Evolutionary conservation across 2,888 invertebrate species (phyloP).

Genomic region (Aromia moschata): DNA sequence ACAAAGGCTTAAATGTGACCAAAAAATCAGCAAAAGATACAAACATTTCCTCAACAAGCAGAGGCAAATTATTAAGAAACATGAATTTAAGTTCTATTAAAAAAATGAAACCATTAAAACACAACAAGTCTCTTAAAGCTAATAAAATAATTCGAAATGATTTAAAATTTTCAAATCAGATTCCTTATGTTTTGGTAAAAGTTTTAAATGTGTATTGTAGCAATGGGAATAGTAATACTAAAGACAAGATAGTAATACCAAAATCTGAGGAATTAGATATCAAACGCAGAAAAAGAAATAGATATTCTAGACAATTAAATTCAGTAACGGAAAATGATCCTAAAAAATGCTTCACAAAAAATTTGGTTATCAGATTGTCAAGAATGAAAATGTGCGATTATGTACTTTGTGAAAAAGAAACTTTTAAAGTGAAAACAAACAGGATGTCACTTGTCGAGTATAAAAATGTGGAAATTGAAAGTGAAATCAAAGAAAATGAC

Average conservation of each 20-base stretch:
- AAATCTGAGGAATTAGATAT: neutral
- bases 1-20: too few relatives aligned
- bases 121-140: neutral
- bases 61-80: neutral
- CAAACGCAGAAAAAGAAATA: neutral
- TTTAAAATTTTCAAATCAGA: constrained; percentile 10
- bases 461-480: constrained; percentile 12
- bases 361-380: constrained; percentile 4
- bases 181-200: constrained; percentile 11
- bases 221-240: neutral
- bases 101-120: constrained; percentile 6
- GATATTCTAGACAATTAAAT: neutral
- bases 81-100: neutral
- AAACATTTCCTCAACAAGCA: neutral
- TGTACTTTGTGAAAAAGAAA: neutral
- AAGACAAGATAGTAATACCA: neutral
- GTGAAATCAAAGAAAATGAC: neutral
- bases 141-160: neutral
- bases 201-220: neutral
- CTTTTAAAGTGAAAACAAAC: constrained; percentile 6
- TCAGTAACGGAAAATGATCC: neutral
- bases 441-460: constrained; percentile 11
- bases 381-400: constrained; percentile 1
- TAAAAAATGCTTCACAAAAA: neutral
- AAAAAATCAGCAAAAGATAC: too few relatives aligned